A percentile compares a stretch with the other conserved stretches of the same genome.
Evolutionary conservation across 1,140 invertebrate species (phyloP).

Genomic region (Dryas iulia): DNA sequence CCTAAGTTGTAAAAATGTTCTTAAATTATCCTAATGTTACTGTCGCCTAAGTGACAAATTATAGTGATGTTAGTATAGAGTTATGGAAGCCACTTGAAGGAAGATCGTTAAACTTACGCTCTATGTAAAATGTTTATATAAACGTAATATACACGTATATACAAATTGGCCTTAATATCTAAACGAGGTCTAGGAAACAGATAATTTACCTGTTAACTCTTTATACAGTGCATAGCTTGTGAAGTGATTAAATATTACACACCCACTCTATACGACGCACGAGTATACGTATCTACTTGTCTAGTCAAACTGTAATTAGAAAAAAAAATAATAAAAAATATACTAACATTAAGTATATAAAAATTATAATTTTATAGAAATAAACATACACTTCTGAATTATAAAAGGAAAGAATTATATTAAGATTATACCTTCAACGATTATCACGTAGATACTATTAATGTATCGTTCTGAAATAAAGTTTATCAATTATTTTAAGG

Average conservation of each 20-base stretch:
- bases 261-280: too few species aligned
- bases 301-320: too few species aligned
- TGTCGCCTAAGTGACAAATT: not conserved
- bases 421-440: too few species aligned
- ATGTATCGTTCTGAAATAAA: too few species aligned
- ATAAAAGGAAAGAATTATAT: too few species aligned
- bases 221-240: not conserved
- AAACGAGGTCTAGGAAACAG: conserved; percentile 3
- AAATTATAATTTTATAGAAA: too few species aligned
- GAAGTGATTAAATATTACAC: not conserved
- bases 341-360: too few species aligned
- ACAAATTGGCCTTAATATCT: conserved; percentile 2
- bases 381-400: too few species aligned
- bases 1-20: conserved; percentile 16
- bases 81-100: not conserved
- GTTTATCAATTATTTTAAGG: too few species aligned
- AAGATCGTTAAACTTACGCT: not conserved
- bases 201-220: conserved; percentile 5
- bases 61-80: not conserved
- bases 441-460: too few species aligned
- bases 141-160: not conserved
- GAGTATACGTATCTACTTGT: too few species aligned
- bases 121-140: not conserved
- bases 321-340: too few species aligned
- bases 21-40: not conserved